These are phyloP conservation scores for Bothrops jararaca DNA, from an alignment of 2,113 vertebrate genomes.

Conservation along the genomic window DNA sequence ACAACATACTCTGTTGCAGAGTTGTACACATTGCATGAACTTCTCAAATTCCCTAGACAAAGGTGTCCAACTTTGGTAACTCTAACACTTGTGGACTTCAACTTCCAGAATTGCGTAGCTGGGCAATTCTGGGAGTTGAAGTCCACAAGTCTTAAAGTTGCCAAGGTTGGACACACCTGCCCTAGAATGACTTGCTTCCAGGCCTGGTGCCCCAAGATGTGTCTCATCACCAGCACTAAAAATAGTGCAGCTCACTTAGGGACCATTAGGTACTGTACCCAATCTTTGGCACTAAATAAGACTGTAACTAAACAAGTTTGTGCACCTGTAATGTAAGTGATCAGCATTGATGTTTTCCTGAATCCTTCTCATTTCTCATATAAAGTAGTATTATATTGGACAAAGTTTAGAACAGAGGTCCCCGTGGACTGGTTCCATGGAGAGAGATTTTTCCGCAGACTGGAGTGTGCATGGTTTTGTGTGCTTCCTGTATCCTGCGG, in stretches of 20 bases:
- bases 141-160: neutral
- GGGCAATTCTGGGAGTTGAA: too few species aligned
- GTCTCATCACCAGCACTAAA: neutral
- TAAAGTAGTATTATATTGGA: neutral
- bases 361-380: neutral
- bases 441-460: too few species aligned
- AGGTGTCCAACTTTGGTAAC: neutral
- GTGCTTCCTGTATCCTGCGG: too few species aligned
- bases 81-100: neutral
- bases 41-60: neutral
- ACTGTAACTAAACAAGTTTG: neutral
- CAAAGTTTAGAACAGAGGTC: neutral
- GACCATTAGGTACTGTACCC: neutral
- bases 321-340: neutral
- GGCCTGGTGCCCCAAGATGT: neutral
- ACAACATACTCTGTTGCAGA: neutral
- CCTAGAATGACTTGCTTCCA: neutral
- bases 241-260: neutral
- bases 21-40: neutral
- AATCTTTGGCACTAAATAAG: neutral
- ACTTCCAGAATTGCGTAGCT: neutral
- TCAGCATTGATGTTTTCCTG: neutral
- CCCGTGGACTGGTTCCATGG: too few species aligned
- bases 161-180: neutral
- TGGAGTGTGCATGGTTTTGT: too few species aligned